Evolutionary conservation across 2,113 vertebrate genomes (phyloP).

Genomic region (Tapirus terrestris): DNA sequence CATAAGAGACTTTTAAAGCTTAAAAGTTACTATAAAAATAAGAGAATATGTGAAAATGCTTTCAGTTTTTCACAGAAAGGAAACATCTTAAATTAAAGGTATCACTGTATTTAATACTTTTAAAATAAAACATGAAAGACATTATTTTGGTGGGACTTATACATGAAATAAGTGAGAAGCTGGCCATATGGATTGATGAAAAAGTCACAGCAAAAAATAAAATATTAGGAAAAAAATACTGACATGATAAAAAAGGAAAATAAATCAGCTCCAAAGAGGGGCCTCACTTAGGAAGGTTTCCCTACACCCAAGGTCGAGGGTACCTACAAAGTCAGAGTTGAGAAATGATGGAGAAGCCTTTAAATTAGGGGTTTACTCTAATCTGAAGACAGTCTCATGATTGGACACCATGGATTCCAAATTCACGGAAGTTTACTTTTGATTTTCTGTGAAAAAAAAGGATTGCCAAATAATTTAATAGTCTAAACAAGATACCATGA

Average conservation of each 20-base stretch:
- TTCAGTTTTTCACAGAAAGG: not conserved
- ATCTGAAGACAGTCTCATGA: not conserved
- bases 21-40: conserved; percentile 23
- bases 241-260: not conserved
- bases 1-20: not conserved
- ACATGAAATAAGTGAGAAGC: conserved; percentile 18
- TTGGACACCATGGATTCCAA: not conserved
- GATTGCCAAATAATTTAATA: not conserved
- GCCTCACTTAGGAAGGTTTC: not conserved
- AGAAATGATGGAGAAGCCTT: not conserved
- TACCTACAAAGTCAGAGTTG: not conserved
- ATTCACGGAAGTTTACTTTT: conserved; percentile 4
- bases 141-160: not conserved
- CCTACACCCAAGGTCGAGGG: not conserved
- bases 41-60: not conserved
- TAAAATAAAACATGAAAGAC: conserved; percentile 14
- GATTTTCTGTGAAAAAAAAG: not conserved
- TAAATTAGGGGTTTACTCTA: not conserved
- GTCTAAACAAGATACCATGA: not conserved
- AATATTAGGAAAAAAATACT: not conserved
- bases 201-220: not conserved
- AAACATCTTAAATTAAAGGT: not conserved
- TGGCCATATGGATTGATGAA: not conserved
- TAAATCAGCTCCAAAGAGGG: not conserved
- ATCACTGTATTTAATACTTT: not conserved